These are phyloP conservation scores for Dissostichus mawsoni DNA, from an alignment of 2,113 vertebrate species.

Conservation along the genomic window DNA sequence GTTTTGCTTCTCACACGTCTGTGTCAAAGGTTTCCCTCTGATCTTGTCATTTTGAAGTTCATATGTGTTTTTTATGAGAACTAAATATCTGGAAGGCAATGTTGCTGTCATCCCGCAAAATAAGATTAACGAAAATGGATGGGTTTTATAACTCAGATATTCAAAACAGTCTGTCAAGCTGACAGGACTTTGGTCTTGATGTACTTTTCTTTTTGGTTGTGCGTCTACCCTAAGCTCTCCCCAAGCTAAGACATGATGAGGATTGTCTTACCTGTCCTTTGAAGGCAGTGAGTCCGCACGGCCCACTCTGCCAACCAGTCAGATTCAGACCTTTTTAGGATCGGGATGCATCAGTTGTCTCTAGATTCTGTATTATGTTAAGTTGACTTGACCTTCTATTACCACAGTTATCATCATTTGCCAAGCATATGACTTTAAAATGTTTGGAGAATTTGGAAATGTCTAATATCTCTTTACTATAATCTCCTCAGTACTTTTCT, in stretches of 20 bases:
- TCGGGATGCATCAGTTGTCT: slow-evolving; percentile 28
- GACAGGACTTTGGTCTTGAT: slow-evolving; percentile 46
- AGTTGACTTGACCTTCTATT: slow-evolving; percentile 25
- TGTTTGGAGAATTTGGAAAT: slow-evolving; percentile 9
- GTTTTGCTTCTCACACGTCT: slow-evolving; percentile 28
- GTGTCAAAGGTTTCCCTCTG: neutral
- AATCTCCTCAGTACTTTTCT: neutral
- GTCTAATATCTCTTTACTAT: neutral
- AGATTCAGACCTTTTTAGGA: slow-evolving; percentile 53
- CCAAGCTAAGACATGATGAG: slow-evolving; percentile 10
- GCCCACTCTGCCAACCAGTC: slow-evolving; percentile 25
- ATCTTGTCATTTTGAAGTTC: neutral
- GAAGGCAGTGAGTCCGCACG: slow-evolving; percentile 49
- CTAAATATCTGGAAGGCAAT: slow-evolving; percentile 6
- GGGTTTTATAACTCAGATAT: slow-evolving; percentile 36
- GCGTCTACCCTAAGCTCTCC: slow-evolving; percentile 26
- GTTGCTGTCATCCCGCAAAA: slow-evolving; percentile 9
- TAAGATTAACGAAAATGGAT: slow-evolving; percentile 37
- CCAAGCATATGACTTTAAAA: slow-evolving; percentile 35
- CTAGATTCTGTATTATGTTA: slow-evolving; percentile 16
- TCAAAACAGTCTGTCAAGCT: slow-evolving; percentile 44
- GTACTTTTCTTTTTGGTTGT: slow-evolving; percentile 37
- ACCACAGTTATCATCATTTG: slow-evolving; percentile 31
- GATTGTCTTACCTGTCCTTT: slow-evolving; percentile 55
- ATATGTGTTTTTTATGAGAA: slow-evolving; percentile 5